These are phyloP conservation scores for Orchestes rusci DNA, from an alignment of 2,888 invertebrate species.

Conservation along the genomic window DNA sequence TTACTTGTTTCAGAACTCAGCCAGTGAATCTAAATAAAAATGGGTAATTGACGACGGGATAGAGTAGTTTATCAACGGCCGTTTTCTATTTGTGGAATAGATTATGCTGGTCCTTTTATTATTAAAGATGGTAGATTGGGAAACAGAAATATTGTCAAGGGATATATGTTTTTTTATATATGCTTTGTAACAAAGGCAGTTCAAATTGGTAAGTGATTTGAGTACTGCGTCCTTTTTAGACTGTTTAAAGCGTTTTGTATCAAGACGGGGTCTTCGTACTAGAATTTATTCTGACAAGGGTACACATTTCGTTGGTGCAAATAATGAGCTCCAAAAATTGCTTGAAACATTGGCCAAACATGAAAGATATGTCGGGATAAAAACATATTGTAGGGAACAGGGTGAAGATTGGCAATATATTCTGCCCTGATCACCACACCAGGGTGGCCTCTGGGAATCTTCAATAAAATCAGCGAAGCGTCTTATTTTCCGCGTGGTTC, in stretches of 20 bases:
- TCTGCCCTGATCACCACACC: slow-evolving; percentile 13
- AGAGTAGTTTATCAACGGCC: neutral
- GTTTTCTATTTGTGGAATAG: slow-evolving; percentile 22
- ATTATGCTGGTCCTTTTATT: slow-evolving; percentile 27
- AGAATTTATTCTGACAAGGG: slow-evolving; percentile 29
- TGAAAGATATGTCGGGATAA: too few species aligned
- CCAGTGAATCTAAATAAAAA: neutral
- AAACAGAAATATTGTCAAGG: slow-evolving; percentile 21
- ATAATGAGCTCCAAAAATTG: slow-evolving; percentile 3
- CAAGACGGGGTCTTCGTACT: slow-evolving; percentile 25
- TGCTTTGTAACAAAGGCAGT: slow-evolving; percentile 28
- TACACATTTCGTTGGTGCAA: slow-evolving; percentile 28
- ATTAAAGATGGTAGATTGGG: slow-evolving; percentile 23
- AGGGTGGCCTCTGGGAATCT: slow-evolving; percentile 19
- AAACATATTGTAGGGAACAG: too few species aligned
- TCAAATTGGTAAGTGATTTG: slow-evolving; percentile 27
- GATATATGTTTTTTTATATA: slow-evolving; percentile 25
- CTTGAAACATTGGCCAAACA: too few species aligned
- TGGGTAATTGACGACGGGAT: slow-evolving; percentile 4
- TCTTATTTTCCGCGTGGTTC: slow-evolving; percentile 6
- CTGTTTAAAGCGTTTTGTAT: slow-evolving; percentile 27
- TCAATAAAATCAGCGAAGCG: slow-evolving; percentile 11
- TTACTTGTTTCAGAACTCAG: slow-evolving; percentile 5
- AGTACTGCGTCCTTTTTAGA: slow-evolving; percentile 26
- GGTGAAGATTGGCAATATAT: slow-evolving; percentile 14